Base-by-base conservation (phyloP, 2,113 vertebrate genomes). In the Engraulis encrasicolus region DNA sequence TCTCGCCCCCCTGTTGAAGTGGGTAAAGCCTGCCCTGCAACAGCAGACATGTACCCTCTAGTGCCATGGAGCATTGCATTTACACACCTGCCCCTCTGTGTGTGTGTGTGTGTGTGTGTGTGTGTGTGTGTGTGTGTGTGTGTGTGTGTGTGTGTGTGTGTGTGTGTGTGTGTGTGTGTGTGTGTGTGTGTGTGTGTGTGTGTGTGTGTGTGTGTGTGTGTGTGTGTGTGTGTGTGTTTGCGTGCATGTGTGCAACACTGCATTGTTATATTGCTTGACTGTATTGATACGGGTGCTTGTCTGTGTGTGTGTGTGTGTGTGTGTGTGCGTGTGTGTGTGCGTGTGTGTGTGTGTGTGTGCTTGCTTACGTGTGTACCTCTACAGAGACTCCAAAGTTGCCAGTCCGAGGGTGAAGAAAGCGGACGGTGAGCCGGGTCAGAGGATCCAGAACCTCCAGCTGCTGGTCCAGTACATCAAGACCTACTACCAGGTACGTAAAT, bases 401-500 rank as follows among this genome's bases (percentile, higher is more conserved):
- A 83, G 90, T 45, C 89, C 86, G 77, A 66, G 84, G 34, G 85
- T 85, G 58, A 91, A 86, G 78, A 92, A 89, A 83, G 83, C 87
- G 45, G 89, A 82, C 86, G 85, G 82, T 18, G 89, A 92, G 85
- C 61, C 90, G 1, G 86, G 79, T 87, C 93, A 92, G 81, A 91
- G 92, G 88, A 86, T 91, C 80, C 90, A 90, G 36, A 93, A 93
- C 81, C 85, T 93, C 50, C 92, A 82, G 78, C 12, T 86, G 49
- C 90, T 94, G 0, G 86, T 93, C 7, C 92, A 91, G 61, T 89
- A 91, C 82, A 92, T 94, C 83, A 94, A 90, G 80, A 85, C 86
- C 0, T 93, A 89, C 87, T 94, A 93, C 87, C 85, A 90, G 90
- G 93, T 93, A n/a, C n/a, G n/a, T n/a, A n/a, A n/a, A n/a, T n/a